Percentiles rank a stretch among this genome's conserved stretches.
Conservation (phyloP, 1,140 invertebrate genomes). For the Diabrotica virgifera region DNA sequence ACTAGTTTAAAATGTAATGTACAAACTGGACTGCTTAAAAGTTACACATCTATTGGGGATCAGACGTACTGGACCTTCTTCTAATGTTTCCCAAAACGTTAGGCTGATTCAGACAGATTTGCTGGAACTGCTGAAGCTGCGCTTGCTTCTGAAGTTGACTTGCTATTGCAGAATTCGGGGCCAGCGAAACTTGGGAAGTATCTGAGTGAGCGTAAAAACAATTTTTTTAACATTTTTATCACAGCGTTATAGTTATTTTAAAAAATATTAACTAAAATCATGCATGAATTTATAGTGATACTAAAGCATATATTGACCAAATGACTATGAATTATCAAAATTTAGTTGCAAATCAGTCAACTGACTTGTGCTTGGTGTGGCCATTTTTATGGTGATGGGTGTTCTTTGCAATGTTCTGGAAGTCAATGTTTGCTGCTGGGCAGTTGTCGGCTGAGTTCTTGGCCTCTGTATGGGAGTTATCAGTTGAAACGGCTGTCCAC, state of each 20-base stretch:
- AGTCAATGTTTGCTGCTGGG: conserved; percentile 45
- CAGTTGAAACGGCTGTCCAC: conserved; percentile 56
- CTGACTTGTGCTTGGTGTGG: conserved; percentile 60
- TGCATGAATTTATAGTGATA: background rate
- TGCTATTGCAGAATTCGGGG: conserved; percentile 22
- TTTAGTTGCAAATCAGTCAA: conserved; percentile 42
- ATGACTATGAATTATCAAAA: conserved; percentile 29
- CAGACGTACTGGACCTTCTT: conserved; percentile 24
- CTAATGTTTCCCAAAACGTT: conserved; percentile 24
- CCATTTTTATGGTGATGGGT: conserved; percentile 58
- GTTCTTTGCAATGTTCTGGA: conserved; percentile 55
- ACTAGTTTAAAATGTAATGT: conserved; percentile 27
- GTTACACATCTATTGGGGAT: conserved; percentile 23
- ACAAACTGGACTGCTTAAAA: conserved; percentile 17
- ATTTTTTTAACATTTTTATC: background rate
- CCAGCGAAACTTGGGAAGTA: conserved; percentile 19
- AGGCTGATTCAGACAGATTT: conserved; percentile 24
- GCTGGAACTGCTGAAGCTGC: conserved; percentile 28
- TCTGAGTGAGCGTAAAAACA: conserved; percentile 22
- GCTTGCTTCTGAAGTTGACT: conserved; percentile 28
- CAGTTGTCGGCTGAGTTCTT: conserved; percentile 49
- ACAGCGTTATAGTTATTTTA: conserved; percentile 9
- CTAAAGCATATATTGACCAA: background rate
- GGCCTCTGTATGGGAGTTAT: conserved; percentile 56
- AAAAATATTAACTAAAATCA: conserved; percentile 11